These are phyloP conservation scores for Porites divaricata DNA, from an alignment of 92 coral and sea anemone genomes.

Conservation along the genomic window DNA sequence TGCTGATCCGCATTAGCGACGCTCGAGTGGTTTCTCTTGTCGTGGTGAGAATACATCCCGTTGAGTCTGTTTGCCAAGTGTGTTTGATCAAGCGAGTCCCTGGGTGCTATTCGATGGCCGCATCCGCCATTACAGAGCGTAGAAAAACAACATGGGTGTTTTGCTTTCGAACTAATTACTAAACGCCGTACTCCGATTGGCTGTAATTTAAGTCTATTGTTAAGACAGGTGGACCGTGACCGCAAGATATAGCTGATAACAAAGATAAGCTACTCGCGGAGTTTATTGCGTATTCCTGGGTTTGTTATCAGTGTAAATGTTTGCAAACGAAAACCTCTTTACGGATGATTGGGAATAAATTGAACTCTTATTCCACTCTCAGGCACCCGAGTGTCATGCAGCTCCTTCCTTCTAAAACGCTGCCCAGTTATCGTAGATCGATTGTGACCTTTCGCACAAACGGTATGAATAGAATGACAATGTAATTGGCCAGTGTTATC, in stretches of 20 bases:
- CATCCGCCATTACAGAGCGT: conserved; percentile 51
- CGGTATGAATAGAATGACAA: conserved; percentile 70
- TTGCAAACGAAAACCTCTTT: conserved; percentile 73
- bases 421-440: conserved; percentile 1
- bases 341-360: conserved; percentile 58
- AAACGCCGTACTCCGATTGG: conserved; percentile 62
- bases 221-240: conserved; percentile 92
- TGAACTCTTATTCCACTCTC: conserved; percentile 34
- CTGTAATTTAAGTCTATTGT: conserved; percentile 50
- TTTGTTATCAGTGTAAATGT: conserved; percentile 73
- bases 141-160: conserved; percentile 60
- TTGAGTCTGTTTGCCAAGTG: conserved; percentile 33
- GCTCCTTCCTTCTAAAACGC: conserved; percentile 11
- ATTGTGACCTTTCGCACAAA: conserved; percentile 68
- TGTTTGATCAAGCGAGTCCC: conserved; percentile 33
- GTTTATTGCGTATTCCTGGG: conserved; percentile 56
- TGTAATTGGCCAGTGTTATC: conserved; percentile 85
- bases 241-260: conserved; percentile 68
- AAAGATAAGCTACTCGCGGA: conserved; percentile 66
- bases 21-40: conserved; percentile 32
- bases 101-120: conserved; percentile 22
- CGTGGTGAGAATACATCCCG: conserved; percentile 31
- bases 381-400: conserved; percentile 24
- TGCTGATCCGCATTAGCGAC: conserved; percentile 36
- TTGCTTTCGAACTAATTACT: conserved; percentile 65